These are phyloP conservation scores for Phrynosoma platyrhinos DNA, from an alignment of 2,113 vertebrate genomes.

Conservation along the genomic window DNA sequence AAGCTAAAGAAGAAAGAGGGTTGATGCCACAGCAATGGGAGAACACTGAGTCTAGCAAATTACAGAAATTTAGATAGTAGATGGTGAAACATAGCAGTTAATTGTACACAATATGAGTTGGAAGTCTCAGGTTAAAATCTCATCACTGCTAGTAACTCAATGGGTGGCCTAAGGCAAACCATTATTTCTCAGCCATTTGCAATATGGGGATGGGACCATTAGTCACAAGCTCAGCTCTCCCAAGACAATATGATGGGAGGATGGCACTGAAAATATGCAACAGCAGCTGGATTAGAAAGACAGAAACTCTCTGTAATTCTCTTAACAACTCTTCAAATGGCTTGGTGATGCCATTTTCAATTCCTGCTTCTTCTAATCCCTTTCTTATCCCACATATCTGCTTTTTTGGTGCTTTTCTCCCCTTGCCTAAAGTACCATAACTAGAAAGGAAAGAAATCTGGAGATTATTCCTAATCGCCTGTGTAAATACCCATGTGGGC, in stretches of 20 bases:
- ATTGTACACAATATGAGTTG: neutral
- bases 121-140: slow-evolving; percentile 21
- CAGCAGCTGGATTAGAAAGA: neutral
- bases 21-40: neutral
- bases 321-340: neutral
- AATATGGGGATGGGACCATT: neutral
- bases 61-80: neutral
- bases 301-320: neutral
- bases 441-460: neutral
- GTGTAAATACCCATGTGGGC: neutral
- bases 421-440: neutral
- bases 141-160: slow-evolving; percentile 7
- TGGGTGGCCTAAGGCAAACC: slow-evolving; percentile 3
- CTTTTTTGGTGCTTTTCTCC: neutral
- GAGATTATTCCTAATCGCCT: too few relatives aligned
- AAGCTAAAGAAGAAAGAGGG: neutral
- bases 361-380: neutral
- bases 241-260: neutral
- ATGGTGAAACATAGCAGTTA: neutral
- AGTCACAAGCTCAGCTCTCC: neutral
- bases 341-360: neutral
- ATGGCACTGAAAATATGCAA: slow-evolving; percentile 9
- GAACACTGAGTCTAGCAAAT: neutral
- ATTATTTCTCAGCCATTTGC: slow-evolving; percentile 33
- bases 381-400: neutral